Base-by-base conservation (phyloP, 2,888 invertebrate species). In the Leucozona laternaria region DNA sequence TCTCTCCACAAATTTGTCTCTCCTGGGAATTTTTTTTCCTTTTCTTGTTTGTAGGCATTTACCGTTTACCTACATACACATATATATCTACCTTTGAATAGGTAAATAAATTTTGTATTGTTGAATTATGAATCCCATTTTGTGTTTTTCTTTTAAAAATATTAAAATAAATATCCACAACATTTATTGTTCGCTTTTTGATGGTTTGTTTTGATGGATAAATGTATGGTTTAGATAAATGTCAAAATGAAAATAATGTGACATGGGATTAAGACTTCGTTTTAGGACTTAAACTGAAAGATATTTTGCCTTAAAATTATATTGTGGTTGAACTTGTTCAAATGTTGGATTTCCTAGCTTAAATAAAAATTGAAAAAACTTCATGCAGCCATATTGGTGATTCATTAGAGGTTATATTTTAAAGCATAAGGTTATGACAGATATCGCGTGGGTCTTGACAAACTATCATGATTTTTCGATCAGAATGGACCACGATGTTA, bases 141-240 rank as follows among this genome's bases (percentile, higher is more conserved):
- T 84, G 64, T 57, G 34, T 28, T 62, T 40, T 25, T 45, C 13
- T 43, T 17, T 22, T 11, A 17, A 66, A 57, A 66, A 66, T 28
- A 53, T 82, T 25, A 68, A 68, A 73, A 82, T 64, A 82, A 62
- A 83, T 58, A 62, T 79, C 28, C 73, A 50, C 20, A 28, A 45
- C 62, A 83, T 8, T 31, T 7, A 70, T 68, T 75, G 55, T 71
- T 40, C 64, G 55, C 62, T 55, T 75, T 83, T 79, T 79, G 84
- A 66, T 71, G 76, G 75, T n/a, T 58, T 58, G 43, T 64, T 84
- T 79, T 84, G 79, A 79, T 43, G 78, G 71, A 62, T 43, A 58
- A 48, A 64, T 31, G 75, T 84, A 79, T 79, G 58, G 70, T 57
- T 58, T 53, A 25, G 66, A 71, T 71, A 34, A 71, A 66, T 71